Base-by-base conservation (phyloP, 30 jellyfish, hydroid and myxozoan species). In the Hydra vulgaris region DNA sequence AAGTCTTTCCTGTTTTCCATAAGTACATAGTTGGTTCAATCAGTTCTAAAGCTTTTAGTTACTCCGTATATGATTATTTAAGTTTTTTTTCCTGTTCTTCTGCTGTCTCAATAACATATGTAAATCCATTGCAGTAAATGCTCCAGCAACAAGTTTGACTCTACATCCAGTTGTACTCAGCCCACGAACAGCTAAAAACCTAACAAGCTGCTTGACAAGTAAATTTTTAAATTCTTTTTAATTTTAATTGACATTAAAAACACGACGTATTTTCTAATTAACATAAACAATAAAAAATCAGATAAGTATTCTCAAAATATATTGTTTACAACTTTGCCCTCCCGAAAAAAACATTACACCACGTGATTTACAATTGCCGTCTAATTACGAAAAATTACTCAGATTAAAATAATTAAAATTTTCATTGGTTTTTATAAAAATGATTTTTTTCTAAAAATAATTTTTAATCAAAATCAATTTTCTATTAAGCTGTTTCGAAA, bases 401-500 rank as follows among this genome's bases (percentile, higher is more conserved):
- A n/a, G n/a, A n/a, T n/a, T n/a, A n/a, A n/a, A n/a, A n/a, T n/a
- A n/a, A n/a, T n/a, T n/a, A n/a, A n/a, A n/a, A n/a, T n/a, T n/a
- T n/a, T n/a, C n/a, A n/a, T n/a, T n/a, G n/a, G n/a, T n/a, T n/a
- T n/a, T n/a, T n/a, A n/a, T n/a, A n/a, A n/a, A n/a, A n/a, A n/a
- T n/a, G n/a, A n/a, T n/a, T n/a, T n/a, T n/a, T n/a, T n/a, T n/a
- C n/a, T n/a, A n/a, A n/a, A n/a, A n/a, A n/a, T n/a, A n/a, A n/a
- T n/a, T n/a, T n/a, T n/a, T n/a, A n/a, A n/a, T n/a, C n/a, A n/a
- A 5, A 12, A 40, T 40, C 5, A 40, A 5, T 12, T 40, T 40
- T 12, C 61, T 40, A 74, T 81, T 52, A 66, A 89, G 96, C 85
- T 92, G 77, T 92, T 92, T 74, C 95, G 98, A 20, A 76, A 84